Percentiles rank a stretch among this genome's conserved stretches.
These are phyloP conservation scores for Phrynocephalus vlangalii DNA, from an alignment of 2,797 vertebrate species.

Conservation along the genomic window DNA sequence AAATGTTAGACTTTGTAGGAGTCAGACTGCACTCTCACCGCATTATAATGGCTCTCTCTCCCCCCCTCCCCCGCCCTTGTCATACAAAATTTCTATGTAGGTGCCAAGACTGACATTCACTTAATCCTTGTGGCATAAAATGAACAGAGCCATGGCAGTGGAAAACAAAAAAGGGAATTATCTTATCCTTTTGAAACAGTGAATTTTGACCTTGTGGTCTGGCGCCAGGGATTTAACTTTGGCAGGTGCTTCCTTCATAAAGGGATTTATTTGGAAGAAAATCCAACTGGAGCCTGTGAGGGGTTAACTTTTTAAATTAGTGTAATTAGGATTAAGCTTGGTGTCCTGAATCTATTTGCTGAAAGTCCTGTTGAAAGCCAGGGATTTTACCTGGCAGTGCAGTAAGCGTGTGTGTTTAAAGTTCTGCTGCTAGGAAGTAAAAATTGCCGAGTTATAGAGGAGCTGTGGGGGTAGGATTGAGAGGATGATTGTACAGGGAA, in stretches of 20 bases:
- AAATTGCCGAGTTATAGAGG: no score
- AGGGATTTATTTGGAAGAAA: background rate
- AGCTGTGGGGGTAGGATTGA: background rate
- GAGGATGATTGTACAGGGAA: background rate
- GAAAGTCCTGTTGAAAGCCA: background rate
- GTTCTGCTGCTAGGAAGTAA: background rate
- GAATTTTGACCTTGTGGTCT: background rate
- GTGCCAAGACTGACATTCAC: no score
- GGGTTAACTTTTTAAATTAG: background rate
- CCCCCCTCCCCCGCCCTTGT: background rate
- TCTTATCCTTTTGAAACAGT: background rate
- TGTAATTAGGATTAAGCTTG: background rate
- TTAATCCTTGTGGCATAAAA: no score
- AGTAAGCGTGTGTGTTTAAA: background rate
- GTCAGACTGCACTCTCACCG: background rate
- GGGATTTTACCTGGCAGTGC: no score
- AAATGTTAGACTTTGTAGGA: background rate
- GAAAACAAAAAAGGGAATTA: no score
- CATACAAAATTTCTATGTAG: background rate
- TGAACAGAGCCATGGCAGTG: no score
- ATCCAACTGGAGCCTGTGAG: background rate
- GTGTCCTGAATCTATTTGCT: background rate
- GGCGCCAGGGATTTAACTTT: no score
- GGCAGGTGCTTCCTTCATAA: background rate
- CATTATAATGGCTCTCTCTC: background rate